Evolutionary conservation across 2,113 vertebrate species (phyloP), one percentile per base, ranked within the genome.

Genomic region (Taurulus bubalis): DNA sequence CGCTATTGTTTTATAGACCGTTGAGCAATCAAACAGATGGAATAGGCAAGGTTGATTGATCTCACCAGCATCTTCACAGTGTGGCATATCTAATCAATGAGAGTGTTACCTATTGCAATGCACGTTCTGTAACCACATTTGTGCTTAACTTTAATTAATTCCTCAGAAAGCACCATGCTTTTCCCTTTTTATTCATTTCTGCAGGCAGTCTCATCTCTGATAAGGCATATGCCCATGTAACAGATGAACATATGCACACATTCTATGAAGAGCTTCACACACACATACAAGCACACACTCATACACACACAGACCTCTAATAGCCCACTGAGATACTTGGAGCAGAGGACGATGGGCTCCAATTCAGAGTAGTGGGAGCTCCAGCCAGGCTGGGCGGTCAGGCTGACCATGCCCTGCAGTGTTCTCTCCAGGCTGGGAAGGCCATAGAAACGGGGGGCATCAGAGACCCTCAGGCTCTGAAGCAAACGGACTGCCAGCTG

Each of bases 371-470:
- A 96, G 70, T 96, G 95, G 14, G 95, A 84, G 84, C 97, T 99
- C 98, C 98, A 99, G 14, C 92, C 95, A 0, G 97, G 96, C 49
- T 95, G 80, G 0, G 96, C 96, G 3, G 97, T 98, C 80, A 98
- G 93, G 69, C 96, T 95, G 67, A 96, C 96, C 96, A 99, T 96
- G 77, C 96, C 97, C 83, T 90, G 93, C 66, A 99, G 90, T 0
- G 96, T 96, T 89, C 97, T 96, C 93, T 97, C 97, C 63, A 99
- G 92, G 42, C 96, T 97, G 28, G 98, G 98, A 28, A 99, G 96
- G 24, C 98, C 98, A 3, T 99, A 99, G 93, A 99, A 99, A 68
- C 95, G 96, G 0, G 97, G 98, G 0, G 96, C 97, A 8, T 98
- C 96, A 0, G 98, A 97, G 75, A 99, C 89, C 34, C 96, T 92